Evolutionary conservation across 2,113 vertebrate species (phyloP), one percentile per base, ranked within the genome.

Genomic region (Pelusios castaneus): DNA sequence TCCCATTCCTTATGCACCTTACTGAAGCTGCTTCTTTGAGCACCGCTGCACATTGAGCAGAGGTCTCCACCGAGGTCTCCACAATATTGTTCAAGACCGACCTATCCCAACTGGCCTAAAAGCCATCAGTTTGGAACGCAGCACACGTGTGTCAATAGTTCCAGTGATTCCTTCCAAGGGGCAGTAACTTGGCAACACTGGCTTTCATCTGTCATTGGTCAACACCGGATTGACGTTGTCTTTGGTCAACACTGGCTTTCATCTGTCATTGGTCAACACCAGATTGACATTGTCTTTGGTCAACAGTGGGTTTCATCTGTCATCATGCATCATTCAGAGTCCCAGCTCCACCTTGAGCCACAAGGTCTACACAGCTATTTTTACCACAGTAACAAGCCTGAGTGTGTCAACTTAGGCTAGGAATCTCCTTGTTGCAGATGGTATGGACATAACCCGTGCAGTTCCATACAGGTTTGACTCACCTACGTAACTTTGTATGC

Each of bases 31-130:
- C 10, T 41, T 22, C 31, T 55, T 73, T 52, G 82, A 89, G 6
- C 73, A 54, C 7, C 38, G 1, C 38, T 14, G 2, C n/a, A 12
- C 27, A 63, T 5, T 0, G 0, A 11, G 16, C 1, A 38, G 55
- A 58, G 22, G 7, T 58, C 45, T 88, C 43, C 11, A 47, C 3
- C 27, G 55, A 58, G 22, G 7, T 58, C 38, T 88, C 41, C 10
- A 41, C 3, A 31, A 63, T 76, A 47, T 24, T 67, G 29, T 5
- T 16, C 1, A 6, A 56, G 73, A 34, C 45, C 60, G 73, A 34
- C 51, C 73, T 80, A 27, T 56, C 54, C 2, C 25, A 45, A 47
- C 51, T 0, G 0, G 3, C 58, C 6, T 47, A 47, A n/a, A n/a
- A 47, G 0, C 3, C 21, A 49, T 45, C 17, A 14, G 76, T 38